Evolutionary conservation across 2,888 invertebrate species (phyloP).

Genomic region (Mythimna vitellina): DNA sequence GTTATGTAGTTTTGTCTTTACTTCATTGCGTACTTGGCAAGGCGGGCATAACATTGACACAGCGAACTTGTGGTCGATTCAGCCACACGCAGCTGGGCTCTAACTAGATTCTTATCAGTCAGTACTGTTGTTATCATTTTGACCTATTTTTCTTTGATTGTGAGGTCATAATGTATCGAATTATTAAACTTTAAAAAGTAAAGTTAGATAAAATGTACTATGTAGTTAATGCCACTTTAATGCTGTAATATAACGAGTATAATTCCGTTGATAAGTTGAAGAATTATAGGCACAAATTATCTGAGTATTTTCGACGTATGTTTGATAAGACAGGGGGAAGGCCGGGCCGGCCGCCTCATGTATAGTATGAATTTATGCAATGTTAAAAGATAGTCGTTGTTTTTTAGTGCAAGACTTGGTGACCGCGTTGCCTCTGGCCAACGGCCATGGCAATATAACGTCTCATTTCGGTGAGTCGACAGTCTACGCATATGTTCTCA

Average conservation of each 20-base stretch:
- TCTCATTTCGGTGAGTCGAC: conserved; percentile 91
- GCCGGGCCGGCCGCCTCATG: conserved; percentile 56
- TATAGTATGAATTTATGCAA: conserved; percentile 81
- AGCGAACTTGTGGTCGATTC: conserved; percentile 79
- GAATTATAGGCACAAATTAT: conserved; percentile 65
- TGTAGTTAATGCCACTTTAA: conserved; percentile 65
- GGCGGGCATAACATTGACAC: conserved; percentile 87
- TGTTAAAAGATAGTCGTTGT: conserved; percentile 89
- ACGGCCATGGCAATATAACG: conserved; percentile 90
- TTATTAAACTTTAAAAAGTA: conserved; percentile 57
- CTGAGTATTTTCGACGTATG: conserved; percentile 68
- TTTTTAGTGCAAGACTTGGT: conserved; percentile 91
- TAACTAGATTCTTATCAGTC: conserved; percentile 88
- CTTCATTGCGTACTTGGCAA: conserved; percentile 85
- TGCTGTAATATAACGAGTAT: conserved; percentile 63
- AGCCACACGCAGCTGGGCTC: conserved; percentile 79
- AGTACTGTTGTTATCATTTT: conserved; percentile 83
- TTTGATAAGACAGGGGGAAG: conserved; percentile 71
- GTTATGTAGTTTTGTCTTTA: conserved; percentile 67
- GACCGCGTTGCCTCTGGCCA: conserved; percentile 90
- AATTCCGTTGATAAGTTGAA: conserved; percentile 69
- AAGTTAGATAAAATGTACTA: conserved; percentile 63
- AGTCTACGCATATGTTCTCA: conserved; percentile 85
- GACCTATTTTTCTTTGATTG: conserved; percentile 85
- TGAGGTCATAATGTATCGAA: conserved; percentile 79